Percentiles rank a stretch among this genome's conserved stretches.
These are phyloP conservation scores for Resseliella maxima DNA, from an alignment of 2,888 invertebrate species.

Conservation along the genomic window DNA sequence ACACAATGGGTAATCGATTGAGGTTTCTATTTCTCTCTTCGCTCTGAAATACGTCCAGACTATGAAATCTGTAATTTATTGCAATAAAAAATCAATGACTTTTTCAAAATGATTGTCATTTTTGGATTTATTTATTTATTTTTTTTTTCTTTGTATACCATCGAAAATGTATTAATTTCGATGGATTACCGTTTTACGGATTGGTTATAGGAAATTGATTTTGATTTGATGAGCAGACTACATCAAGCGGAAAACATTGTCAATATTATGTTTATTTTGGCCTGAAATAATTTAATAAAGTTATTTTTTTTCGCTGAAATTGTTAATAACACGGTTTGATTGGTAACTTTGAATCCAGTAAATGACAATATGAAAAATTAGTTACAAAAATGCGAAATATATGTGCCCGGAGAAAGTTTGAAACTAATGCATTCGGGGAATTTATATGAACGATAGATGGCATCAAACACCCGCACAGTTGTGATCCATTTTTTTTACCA, in stretches of 20 bases:
- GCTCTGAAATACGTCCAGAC: neutral
- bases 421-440: neutral
- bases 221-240: neutral
- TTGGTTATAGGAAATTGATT: neutral
- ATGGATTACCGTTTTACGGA: neutral
- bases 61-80: neutral
- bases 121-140: neutral
- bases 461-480: constrained; percentile 21
- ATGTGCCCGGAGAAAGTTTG: neutral
- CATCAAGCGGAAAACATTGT: neutral
- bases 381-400: neutral
- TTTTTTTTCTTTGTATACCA: neutral
- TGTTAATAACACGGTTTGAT: neutral
- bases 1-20: constrained; percentile 30
- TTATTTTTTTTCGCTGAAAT: neutral
- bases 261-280: neutral
- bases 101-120: neutral
- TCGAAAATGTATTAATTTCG: neutral
- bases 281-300: constrained; percentile 6
- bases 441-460: neutral
- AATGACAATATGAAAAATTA: neutral
- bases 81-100: neutral
- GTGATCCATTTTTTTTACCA: neutral
- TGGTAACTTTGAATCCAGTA: neutral
- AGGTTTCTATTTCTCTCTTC: neutral